These are phyloP conservation scores for Acleris literana DNA, from an alignment of 2,888 invertebrate species.

Conservation along the genomic window DNA sequence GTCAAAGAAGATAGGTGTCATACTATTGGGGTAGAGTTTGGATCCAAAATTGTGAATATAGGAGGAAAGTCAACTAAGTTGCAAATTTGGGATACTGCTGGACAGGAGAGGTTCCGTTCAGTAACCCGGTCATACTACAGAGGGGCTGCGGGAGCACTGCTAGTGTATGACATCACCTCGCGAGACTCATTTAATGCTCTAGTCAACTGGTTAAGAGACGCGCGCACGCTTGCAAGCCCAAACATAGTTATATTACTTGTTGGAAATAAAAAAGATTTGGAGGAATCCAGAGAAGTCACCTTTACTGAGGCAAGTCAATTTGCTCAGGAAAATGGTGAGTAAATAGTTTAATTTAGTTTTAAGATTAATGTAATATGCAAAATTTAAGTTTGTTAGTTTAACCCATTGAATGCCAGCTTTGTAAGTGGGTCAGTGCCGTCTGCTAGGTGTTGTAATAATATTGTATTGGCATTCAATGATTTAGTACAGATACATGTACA, in stretches of 20 bases:
- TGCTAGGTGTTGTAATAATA: too few species aligned
- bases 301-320: slow-evolving; percentile 92
- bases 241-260: slow-evolving; percentile 91
- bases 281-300: slow-evolving; percentile 91
- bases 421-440: too few species aligned
- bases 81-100: slow-evolving; percentile 96
- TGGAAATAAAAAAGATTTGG: slow-evolving; percentile 92
- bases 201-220: slow-evolving; percentile 93
- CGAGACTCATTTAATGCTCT: slow-evolving; percentile 96
- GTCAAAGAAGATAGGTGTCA: slow-evolving; percentile 93
- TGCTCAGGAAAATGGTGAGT: slow-evolving; percentile 92
- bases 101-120: slow-evolving; percentile 98
- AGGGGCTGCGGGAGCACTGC: slow-evolving; percentile 95
- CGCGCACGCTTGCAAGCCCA: slow-evolving; percentile 90
- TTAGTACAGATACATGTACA: too few species aligned
- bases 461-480: too few species aligned
- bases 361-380: not conserved
- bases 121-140: slow-evolving; percentile 93
- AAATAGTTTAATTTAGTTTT: slow-evolving; percentile 24
- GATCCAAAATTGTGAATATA: slow-evolving; percentile 92
- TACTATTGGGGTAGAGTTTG: slow-evolving; percentile 94
- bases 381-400: not conserved
- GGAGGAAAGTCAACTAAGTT: slow-evolving; percentile 92
- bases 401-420: too few species aligned
- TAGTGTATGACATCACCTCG: slow-evolving; percentile 95